These are phyloP conservation scores for Venusia cambrica DNA, from an alignment of 2,888 invertebrate species.

Conservation along the genomic window DNA sequence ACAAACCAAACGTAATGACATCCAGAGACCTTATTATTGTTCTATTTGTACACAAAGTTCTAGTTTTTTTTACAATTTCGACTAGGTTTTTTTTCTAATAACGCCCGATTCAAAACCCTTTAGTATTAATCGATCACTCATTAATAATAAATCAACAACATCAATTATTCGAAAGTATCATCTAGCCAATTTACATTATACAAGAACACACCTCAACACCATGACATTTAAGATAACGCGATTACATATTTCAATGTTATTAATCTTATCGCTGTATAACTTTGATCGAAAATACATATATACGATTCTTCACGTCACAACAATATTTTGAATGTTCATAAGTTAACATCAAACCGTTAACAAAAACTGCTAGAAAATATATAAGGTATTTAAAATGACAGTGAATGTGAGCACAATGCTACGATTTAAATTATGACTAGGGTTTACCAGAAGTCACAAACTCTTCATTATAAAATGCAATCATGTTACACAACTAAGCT, in stretches of 20 bases:
- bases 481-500: conserved; percentile 15
- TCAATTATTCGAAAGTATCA: conserved; percentile 18
- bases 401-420: conserved; percentile 16
- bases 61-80: conserved; percentile 19
- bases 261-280: conserved; percentile 8
- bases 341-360: conserved; percentile 8
- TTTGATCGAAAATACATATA: conserved; percentile 17
- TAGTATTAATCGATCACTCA: conserved; percentile 10
- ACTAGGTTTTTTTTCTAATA: conserved; percentile 17
- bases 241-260: conserved; percentile 8
- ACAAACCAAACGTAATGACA: too few relatives aligned
- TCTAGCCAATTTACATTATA: conserved; percentile 20
- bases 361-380: conserved; percentile 4
- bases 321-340: conserved; percentile 14
- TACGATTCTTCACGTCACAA: conserved; percentile 12
- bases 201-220: conserved; percentile 22
- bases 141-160: conserved; percentile 19
- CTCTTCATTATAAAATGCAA: conserved; percentile 16
- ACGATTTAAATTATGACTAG: conserved; percentile 28
- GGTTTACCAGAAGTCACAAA: conserved; percentile 25
- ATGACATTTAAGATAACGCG: conserved; percentile 15
- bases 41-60: conserved; percentile 2
- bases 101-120: conserved; percentile 7
- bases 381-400: conserved; percentile 2
- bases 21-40: too few relatives aligned